Percentiles rank a stretch among this genome's conserved stretches.
Conservation (phyloP, 1,140 invertebrate species). For the Nebria ingens region DNA sequence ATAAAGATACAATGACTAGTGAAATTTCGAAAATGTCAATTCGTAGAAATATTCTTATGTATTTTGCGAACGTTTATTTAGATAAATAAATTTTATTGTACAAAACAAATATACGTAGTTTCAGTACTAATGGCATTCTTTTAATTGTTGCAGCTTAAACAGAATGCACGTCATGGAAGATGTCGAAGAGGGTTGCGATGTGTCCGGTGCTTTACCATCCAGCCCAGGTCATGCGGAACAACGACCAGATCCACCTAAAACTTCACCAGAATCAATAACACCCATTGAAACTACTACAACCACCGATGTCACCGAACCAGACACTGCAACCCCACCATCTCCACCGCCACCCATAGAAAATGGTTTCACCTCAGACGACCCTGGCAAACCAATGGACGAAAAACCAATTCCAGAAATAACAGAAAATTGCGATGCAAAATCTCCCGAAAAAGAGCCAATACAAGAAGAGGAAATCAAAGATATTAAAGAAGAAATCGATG, state of each 20-base stretch:
- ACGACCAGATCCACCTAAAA: conserved; percentile 17
- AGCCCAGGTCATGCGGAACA: conserved; percentile 32
- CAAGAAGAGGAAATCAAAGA: background rate
- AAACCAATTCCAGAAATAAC: conserved; percentile 8
- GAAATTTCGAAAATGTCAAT: no score
- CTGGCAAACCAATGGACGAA: background rate
- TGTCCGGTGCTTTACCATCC: conserved; percentile 22
- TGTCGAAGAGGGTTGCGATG: conserved; percentile 29
- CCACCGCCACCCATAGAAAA: background rate
- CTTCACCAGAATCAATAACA: background rate
- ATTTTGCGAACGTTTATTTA: no score
- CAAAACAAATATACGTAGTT: no score
- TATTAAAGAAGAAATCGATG: background rate
- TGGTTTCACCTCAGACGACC: background rate
- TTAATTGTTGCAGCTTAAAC: conserved; percentile 33
- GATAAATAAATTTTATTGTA: no score
- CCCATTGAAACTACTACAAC: background rate
- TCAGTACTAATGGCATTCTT: no score
- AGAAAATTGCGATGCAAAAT: background rate
- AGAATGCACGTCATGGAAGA: conserved; percentile 37
- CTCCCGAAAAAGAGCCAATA: background rate
- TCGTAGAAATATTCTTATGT: no score
- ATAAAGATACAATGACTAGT: no score
- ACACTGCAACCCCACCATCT: background rate
- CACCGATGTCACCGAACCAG: background rate